phyloP scores from a whole-genome alignment of 2,797 vertebrate genomes.

The Pelochelys cantorii region DNA sequence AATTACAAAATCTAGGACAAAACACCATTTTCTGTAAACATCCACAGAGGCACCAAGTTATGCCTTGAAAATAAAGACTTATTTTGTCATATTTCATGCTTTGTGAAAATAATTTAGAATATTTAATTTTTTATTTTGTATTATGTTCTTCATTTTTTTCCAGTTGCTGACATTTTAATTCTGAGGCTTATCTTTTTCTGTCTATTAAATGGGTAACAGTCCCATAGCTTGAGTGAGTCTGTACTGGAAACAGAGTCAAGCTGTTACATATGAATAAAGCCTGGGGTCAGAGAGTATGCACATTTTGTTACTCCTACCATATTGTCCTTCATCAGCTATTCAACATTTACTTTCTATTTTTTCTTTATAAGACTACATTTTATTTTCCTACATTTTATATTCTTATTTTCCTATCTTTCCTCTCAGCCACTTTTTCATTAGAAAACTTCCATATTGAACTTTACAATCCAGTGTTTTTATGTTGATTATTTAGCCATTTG shows the following conservation, averaged over 20 bases:
- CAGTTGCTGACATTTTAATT: background rate
- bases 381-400: background rate
- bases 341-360: background rate
- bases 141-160: background rate
- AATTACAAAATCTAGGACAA: background rate
- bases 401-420: background rate
- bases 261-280: background rate
- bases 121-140: rapidly evolving
- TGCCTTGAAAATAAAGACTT: background rate
- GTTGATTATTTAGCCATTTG: background rate
- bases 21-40: background rate
- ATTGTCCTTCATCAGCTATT: background rate
- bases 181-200: background rate
- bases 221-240: background rate
- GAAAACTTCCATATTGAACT: background rate
- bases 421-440: background rate
- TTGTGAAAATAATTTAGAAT: background rate
- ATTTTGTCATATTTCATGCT: background rate
- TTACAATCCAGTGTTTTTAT: background rate
- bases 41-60: background rate
- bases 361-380: background rate
- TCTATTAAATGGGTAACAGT: rapidly evolving
- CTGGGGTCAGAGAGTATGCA: background rate
- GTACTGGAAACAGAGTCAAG: background rate
- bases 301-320: background rate